Conservation (phyloP, 2,888 invertebrate species). For the Pocota personata region DNA sequence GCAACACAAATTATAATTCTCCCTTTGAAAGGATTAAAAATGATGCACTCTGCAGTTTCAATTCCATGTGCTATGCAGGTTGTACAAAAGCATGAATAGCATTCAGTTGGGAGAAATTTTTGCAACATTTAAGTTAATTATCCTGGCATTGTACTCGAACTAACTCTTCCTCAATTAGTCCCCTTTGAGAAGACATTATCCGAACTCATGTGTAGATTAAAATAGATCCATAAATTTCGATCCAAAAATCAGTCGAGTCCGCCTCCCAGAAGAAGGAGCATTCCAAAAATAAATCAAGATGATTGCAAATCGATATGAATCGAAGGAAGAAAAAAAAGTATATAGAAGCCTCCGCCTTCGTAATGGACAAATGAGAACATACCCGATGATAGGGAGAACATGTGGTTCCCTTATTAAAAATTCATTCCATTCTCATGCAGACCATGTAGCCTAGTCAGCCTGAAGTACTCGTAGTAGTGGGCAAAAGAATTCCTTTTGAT, state of each 20-base stretch:
- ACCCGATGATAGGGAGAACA: constrained; percentile 25
- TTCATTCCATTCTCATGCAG: constrained; percentile 62
- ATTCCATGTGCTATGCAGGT: neutral
- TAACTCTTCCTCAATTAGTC: constrained; percentile 30
- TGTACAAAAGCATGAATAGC: neutral
- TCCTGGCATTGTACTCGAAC: constrained; percentile 4
- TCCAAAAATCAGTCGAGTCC: neutral
- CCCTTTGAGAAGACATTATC: neutral
- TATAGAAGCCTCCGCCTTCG: neutral
- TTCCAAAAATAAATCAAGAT: constrained; percentile 54
- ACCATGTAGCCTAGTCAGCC: constrained; percentile 9
- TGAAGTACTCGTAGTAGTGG: too few relatives aligned
- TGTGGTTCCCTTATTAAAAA: constrained; percentile 58
- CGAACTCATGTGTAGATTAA: constrained; percentile 15
- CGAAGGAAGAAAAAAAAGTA: neutral
- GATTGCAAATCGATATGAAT: constrained; percentile 60
- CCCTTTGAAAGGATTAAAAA: constrained; percentile 62
- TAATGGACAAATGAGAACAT: constrained; percentile 44
- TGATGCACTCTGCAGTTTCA: constrained; percentile 46
- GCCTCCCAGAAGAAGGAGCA: neutral
- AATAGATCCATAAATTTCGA: constrained; percentile 21
- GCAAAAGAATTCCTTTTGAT: neutral
- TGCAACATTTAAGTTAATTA: constrained; percentile 35
- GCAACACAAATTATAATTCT: constrained; percentile 44
- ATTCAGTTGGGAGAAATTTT: too few relatives aligned